A percentile compares a stretch with the other conserved stretches of the same genome.
Conservation (phyloP, 2,797 vertebrate species). For the Phyllotis vaccarum region DNA sequence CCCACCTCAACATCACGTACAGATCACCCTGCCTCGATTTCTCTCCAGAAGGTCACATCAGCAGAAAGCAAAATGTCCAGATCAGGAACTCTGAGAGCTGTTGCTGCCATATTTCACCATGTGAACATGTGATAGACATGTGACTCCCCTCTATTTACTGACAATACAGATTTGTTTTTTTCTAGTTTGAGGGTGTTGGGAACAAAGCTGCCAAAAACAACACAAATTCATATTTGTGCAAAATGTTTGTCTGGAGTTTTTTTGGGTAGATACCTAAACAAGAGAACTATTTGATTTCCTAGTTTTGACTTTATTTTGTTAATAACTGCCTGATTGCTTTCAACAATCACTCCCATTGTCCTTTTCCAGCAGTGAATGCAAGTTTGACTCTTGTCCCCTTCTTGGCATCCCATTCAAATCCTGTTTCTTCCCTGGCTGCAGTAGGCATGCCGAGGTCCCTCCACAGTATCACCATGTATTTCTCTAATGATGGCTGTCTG, state of each 20-base stretch:
- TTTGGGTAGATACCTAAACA: neutral
- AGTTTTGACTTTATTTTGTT: neutral
- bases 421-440: neutral
- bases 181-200: neutral
- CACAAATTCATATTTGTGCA: neutral
- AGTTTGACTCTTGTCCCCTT: neutral
- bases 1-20: accelerated
- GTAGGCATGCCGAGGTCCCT: neutral
- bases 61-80: neutral
- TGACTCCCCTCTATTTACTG: too few relatives aligned
- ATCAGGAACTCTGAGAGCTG: neutral
- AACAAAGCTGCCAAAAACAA: neutral
- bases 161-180: neutral
- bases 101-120: neutral
- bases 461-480: neutral
- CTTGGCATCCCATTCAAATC: too few relatives aligned
- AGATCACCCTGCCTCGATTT: too few relatives aligned
- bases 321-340: neutral
- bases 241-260: neutral
- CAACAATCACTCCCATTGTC: neutral
- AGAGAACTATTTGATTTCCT: neutral
- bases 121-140: neutral
- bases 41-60: too few relatives aligned
- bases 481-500: neutral
- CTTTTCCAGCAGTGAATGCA: neutral